These are phyloP conservation scores for Salvator merianae DNA, from an alignment of 2,113 vertebrate genomes.

Conservation along the genomic window DNA sequence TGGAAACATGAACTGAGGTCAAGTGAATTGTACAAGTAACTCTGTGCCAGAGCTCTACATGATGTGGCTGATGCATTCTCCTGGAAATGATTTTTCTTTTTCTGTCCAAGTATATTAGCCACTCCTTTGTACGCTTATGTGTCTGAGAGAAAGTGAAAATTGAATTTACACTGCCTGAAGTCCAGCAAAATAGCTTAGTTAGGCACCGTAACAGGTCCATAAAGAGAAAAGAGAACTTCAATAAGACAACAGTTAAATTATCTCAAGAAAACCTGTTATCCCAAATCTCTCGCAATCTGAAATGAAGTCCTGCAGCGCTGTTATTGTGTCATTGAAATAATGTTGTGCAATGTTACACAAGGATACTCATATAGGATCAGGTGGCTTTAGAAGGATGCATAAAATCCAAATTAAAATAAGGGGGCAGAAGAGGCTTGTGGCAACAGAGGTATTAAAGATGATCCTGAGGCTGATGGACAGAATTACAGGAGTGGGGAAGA, in stretches of 20 bases:
- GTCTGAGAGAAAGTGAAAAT: not conserved
- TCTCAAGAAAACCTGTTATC: conserved; percentile 4
- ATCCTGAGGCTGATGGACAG: conserved; percentile 9
- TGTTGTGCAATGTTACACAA: not conserved
- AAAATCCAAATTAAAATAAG: conserved; percentile 21
- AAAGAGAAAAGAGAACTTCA: not conserved
- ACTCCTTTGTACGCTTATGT: not conserved
- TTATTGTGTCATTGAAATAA: not conserved
- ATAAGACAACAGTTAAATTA: not conserved
- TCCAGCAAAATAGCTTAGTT: not conserved
- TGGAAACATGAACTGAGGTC: not conserved
- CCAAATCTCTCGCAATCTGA: not conserved
- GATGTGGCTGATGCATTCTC: not conserved
- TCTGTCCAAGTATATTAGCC: not conserved
- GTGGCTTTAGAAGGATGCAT: conserved; percentile 4
- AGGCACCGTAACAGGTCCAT: not conserved
- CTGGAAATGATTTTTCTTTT: not conserved
- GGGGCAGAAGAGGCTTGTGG: not conserved
- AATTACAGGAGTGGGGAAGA: conserved; percentile 4
- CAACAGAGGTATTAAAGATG: not conserved
- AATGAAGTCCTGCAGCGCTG: not conserved
- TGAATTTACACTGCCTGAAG: not conserved
- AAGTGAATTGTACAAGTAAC: not conserved
- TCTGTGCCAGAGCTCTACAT: not conserved
- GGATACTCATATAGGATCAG: not conserved